Evolutionary conservation across 1,140 invertebrate genomes (phyloP).

Genomic region (Hylaeus anthracinus): DNA sequence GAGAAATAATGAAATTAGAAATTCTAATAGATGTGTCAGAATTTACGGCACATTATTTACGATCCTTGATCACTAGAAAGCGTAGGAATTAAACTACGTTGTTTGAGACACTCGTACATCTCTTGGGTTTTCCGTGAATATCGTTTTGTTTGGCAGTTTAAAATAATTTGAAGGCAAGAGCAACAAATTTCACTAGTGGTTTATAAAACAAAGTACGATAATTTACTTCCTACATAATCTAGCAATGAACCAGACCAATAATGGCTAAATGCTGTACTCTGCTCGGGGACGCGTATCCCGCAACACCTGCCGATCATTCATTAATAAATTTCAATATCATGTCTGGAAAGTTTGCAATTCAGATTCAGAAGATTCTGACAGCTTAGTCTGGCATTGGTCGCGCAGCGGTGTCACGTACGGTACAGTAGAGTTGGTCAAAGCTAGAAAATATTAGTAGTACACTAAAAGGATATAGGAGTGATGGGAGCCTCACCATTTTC

Average conservation of each 20-base stretch:
- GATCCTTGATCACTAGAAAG: slow-evolving; percentile 50
- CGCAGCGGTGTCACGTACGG: slow-evolving; percentile 75
- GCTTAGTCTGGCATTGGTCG: slow-evolving; percentile 75
- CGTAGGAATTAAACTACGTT: slow-evolving; percentile 51
- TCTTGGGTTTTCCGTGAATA: not conserved
- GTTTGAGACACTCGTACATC: slow-evolving; percentile 47
- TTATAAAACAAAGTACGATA: slow-evolving; percentile 29
- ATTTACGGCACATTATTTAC: slow-evolving; percentile 30
- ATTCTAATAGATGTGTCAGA: slow-evolving; percentile 25
- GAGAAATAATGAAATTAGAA: slow-evolving; percentile 26
- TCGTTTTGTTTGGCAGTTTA: slow-evolving; percentile 22
- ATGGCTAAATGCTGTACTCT: slow-evolving; percentile 76
- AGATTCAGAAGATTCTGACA: slow-evolving; percentile 72
- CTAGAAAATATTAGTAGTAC: slow-evolving; percentile 80
- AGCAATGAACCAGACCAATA: slow-evolving; percentile 75
- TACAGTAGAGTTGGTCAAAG: slow-evolving; percentile 78
- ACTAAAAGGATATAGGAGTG: slow-evolving; percentile 79
- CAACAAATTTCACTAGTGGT: slow-evolving; percentile 54
- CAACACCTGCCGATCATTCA: slow-evolving; percentile 79
- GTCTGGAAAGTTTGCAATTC: slow-evolving; percentile 68
- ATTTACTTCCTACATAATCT: slow-evolving; percentile 68
- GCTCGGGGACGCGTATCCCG: slow-evolving; percentile 74
- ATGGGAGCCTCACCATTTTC: slow-evolving; percentile 81
- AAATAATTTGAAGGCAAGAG: slow-evolving; percentile 57
- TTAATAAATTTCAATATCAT: slow-evolving; percentile 71